Evolutionary conservation across 2,113 vertebrate species (phyloP), one percentile per base, ranked within the genome.

Genomic region (Bujurquina vittata): DNA sequence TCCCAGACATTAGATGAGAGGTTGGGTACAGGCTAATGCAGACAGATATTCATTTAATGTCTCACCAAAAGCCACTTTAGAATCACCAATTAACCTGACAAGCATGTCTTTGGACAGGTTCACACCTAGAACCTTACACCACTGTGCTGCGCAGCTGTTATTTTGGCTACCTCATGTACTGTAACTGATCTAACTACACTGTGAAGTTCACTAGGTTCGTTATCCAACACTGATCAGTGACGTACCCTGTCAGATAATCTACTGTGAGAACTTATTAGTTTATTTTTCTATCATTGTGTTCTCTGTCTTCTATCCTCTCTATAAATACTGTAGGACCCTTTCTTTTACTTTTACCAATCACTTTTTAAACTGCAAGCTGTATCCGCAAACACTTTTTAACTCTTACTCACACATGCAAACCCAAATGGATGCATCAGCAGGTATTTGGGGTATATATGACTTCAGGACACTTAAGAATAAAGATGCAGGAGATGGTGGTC

Each of bases 351-450:
- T n/a, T 10, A 55, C 20, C 20, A 7, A 55, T 1, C 3, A 20
- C 52, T 20, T 9, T 55, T 10, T 7, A 9, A 33, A 69, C 15
- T 29, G 46, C 8, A 69, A 69, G 63, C 63, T 69, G 22, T 15
- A 67, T 46, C 22, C 46, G 9, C 63, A 69, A 69, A 69, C 63
- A 69, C 63, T 69, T 49, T 69, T 49, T 69, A 49, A 49, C 63
- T 69, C 15, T 69, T 69, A 29, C 1, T 3, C 15, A 69, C 40
- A 49, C 63, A 69, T 49, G 10, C 15, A 49, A 69, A 29, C 63
- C 23, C 63, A 69, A 15, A 49, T 49, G 10, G 17, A 69, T 29
- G 26, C 17, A 69, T 69, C 49, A 49, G 15, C 9, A 0, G 22
- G 63, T 67, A 49, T 67, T 67, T 46, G 22, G 22, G 37, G 22